Conservation (phyloP, 2,888 invertebrate genomes). For the Ernsta delagoae region DNA sequence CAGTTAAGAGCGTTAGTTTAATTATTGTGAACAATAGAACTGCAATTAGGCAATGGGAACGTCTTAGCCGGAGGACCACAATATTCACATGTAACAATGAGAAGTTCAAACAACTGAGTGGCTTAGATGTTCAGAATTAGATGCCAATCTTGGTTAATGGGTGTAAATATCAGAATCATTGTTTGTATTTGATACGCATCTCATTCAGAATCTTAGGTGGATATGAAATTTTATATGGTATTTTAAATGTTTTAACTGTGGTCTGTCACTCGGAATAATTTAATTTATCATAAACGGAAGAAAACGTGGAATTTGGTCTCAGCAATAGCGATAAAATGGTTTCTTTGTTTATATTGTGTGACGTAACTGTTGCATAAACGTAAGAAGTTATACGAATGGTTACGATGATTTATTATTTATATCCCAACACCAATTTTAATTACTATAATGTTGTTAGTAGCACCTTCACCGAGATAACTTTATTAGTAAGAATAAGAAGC, state of each 20-base stretch:
- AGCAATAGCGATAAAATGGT: background rate
- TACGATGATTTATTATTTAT: background rate
- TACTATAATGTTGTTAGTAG: slow-evolving; percentile 50
- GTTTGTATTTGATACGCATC: slow-evolving; percentile 37
- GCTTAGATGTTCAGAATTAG: slow-evolving; percentile 39
- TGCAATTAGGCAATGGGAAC: slow-evolving; percentile 80
- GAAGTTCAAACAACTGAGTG: slow-evolving; percentile 33
- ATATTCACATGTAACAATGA: slow-evolving; percentile 62
- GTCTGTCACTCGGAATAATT: slow-evolving; percentile 31
- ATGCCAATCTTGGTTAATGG: slow-evolving; percentile 37
- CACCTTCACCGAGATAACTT: slow-evolving; percentile 56
- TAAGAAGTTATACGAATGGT: background rate
- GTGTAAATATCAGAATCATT: slow-evolving; percentile 39
- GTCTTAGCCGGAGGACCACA: slow-evolving; percentile 61
- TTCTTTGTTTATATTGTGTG: background rate
- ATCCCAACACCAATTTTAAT: slow-evolving; percentile 7
- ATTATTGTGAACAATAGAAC: slow-evolving; percentile 76
- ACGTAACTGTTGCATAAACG: background rate
- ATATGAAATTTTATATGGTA: slow-evolving; percentile 22
- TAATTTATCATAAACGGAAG: slow-evolving; percentile 15
- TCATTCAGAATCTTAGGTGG: slow-evolving; percentile 26
- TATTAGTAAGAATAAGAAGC: slow-evolving; percentile 44
- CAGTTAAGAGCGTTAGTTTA: slow-evolving; percentile 71
- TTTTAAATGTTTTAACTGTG: slow-evolving; percentile 31
- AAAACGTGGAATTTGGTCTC: background rate